Evolutionary conservation across 2,888 invertebrate species (phyloP).

Genomic region (Papilio protenor): DNA sequence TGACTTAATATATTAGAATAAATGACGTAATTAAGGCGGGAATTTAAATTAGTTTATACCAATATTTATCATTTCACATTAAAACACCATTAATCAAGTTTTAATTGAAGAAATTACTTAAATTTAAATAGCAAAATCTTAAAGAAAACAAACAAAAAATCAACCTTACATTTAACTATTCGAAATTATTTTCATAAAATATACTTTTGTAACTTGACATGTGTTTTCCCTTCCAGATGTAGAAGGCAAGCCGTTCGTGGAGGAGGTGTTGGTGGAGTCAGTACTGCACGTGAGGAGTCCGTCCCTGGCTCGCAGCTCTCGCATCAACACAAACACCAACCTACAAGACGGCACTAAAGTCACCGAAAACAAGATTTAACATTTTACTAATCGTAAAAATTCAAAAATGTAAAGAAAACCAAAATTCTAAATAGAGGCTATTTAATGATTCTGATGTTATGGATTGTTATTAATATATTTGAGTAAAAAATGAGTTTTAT

Average conservation of each 20-base stretch:
- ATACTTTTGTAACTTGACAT: neutral
- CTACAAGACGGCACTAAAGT: constrained; percentile 70
- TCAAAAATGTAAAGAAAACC: neutral
- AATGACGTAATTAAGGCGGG: neutral
- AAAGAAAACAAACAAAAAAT: neutral
- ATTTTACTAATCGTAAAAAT: constrained; percentile 4
- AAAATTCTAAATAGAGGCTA: constrained; percentile 7
- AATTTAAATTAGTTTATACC: constrained; percentile 7
- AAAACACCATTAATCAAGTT: neutral
- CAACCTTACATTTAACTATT: too few species aligned
- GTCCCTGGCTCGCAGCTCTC: constrained; percentile 61
- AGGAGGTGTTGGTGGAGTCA: constrained; percentile 79
- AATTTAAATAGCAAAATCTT: neutral
- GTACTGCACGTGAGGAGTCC: constrained; percentile 71
- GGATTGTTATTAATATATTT: neutral
- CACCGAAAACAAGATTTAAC: constrained; percentile 60
- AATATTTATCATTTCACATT: neutral
- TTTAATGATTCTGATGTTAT: neutral
- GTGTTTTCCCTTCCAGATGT: constrained; percentile 55
- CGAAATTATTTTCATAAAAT: too few species aligned
- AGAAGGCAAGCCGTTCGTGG: constrained; percentile 69
- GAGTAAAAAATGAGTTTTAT: neutral
- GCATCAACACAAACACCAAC: constrained; percentile 66
- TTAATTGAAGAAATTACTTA: neutral
- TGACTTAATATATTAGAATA: neutral